Evolutionary conservation across 2,113 vertebrate genomes (phyloP).

Genomic region (Progne subis): DNA sequence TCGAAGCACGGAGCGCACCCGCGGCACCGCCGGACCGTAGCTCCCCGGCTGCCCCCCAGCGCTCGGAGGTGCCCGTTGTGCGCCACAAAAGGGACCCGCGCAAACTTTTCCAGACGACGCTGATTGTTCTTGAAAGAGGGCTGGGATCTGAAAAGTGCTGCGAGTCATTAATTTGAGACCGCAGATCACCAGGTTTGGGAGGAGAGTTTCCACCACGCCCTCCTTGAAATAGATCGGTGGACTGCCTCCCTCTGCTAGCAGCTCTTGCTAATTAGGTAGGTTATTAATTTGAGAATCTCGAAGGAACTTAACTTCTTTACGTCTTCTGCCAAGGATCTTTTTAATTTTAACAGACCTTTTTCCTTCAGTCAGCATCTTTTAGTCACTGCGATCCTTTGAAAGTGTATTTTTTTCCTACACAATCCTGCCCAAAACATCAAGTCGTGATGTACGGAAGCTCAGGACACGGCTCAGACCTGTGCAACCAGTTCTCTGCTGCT

Average conservation of each 20-base stretch:
- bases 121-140: not conserved
- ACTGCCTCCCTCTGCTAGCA: not conserved
- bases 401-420: not conserved
- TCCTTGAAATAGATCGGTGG: not conserved
- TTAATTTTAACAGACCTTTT: not conserved
- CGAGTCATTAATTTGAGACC: not conserved
- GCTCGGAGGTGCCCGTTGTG: not conserved
- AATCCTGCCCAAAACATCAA: not conserved
- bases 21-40: rapidly evolving
- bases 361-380: not conserved
- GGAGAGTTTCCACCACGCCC: not conserved
- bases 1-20: not conserved
- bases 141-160: not conserved
- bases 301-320: not conserved
- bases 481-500: not conserved
- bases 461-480: not conserved
- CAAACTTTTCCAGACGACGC: rapidly evolving
- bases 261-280: not conserved
- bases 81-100: rapidly evolving
- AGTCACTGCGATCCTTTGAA: not conserved
- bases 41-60: too few relatives aligned
- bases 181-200: not conserved
- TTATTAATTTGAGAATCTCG: not conserved
- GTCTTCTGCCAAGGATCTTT: not conserved
- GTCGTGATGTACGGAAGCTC: not conserved